Conservation (phyloP, 2,888 invertebrate genomes). For the Anorthoa munda region DNA sequence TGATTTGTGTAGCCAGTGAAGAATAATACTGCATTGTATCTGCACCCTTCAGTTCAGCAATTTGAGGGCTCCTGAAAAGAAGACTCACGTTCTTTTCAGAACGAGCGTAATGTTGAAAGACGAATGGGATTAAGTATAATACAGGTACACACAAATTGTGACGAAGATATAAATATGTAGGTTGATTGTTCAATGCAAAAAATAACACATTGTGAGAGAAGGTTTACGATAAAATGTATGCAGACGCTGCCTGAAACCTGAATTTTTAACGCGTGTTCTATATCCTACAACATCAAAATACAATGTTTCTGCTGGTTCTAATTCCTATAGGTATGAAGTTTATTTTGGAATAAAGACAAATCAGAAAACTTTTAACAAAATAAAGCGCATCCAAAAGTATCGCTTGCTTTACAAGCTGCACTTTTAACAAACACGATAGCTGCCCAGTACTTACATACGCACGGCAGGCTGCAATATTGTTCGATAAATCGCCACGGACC, state of each 20-base stretch:
- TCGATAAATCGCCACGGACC: conserved; percentile 67
- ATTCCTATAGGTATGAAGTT: too few species aligned
- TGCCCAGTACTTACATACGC: conserved; percentile 40
- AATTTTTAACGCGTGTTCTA: background rate
- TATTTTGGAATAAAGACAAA: background rate
- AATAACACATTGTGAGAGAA: too few species aligned
- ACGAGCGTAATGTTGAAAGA: background rate
- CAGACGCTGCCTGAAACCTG: background rate
- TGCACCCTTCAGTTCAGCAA: background rate
- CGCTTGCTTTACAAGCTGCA: conserved; percentile 24
- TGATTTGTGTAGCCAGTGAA: conserved; percentile 1
- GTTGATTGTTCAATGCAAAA: background rate
- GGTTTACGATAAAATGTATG: background rate
- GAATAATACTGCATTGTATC: conserved; percentile 1
- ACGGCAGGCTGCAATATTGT: conserved; percentile 65
- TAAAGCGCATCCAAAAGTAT: conserved; percentile 54
- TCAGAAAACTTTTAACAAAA: background rate
- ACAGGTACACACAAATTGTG: too few species aligned
- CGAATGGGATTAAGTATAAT: too few species aligned
- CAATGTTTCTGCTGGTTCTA: too few species aligned
- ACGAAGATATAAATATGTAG: background rate
- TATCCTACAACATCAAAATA: too few species aligned
- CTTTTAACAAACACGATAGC: conserved; percentile 53
- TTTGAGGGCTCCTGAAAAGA: background rate
- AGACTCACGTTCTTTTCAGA: background rate